Evolutionary conservation across 2,888 invertebrate species (phyloP).

Genomic region (Nemapogon koenigi): DNA sequence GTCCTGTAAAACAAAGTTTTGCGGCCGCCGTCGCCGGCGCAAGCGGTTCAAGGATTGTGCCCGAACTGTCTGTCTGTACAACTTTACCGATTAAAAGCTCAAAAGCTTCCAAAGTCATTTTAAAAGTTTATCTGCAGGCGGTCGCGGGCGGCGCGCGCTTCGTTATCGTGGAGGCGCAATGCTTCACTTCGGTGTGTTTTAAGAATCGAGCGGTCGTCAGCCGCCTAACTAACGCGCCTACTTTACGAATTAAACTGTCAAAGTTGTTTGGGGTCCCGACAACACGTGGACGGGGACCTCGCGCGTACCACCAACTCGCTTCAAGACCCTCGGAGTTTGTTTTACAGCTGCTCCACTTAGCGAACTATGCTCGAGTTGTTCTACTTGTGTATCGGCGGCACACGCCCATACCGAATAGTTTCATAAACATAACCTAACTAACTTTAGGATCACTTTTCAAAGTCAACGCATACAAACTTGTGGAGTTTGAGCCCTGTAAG

Average conservation of each 20-base stretch:
- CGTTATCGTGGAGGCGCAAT: slow-evolving; percentile 55
- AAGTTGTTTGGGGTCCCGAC: slow-evolving; percentile 29
- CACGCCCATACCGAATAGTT: slow-evolving; percentile 61
- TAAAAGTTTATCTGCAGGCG: slow-evolving; percentile 67
- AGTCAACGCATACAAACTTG: slow-evolving; percentile 66
- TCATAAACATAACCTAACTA: slow-evolving; percentile 65
- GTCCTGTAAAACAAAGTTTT: slow-evolving; percentile 68
- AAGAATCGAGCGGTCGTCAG: slow-evolving; percentile 49
- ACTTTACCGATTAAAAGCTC: slow-evolving; percentile 68
- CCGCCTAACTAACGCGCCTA: slow-evolving; percentile 25
- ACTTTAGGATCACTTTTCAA: slow-evolving; percentile 66
- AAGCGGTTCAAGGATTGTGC: slow-evolving; percentile 67
- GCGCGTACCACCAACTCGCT: slow-evolving; percentile 29
- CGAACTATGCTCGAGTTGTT: slow-evolving; percentile 63
- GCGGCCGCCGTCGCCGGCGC: slow-evolving; percentile 63
- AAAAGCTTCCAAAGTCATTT: slow-evolving; percentile 68
- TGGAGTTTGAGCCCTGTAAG: slow-evolving; percentile 60
- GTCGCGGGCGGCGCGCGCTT: slow-evolving; percentile 32
- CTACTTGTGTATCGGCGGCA: slow-evolving; percentile 62
- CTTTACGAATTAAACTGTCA: slow-evolving; percentile 47
- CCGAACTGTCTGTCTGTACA: slow-evolving; percentile 67
- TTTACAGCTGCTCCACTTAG: slow-evolving; percentile 66
- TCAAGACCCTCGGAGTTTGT: slow-evolving; percentile 66
- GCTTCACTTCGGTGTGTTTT: slow-evolving; percentile 59
- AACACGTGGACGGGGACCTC: slow-evolving; percentile 17